These are phyloP conservation scores for Oscheius sp. DNA, from an alignment of 2,888 invertebrate species.

Conservation along the genomic window DNA sequence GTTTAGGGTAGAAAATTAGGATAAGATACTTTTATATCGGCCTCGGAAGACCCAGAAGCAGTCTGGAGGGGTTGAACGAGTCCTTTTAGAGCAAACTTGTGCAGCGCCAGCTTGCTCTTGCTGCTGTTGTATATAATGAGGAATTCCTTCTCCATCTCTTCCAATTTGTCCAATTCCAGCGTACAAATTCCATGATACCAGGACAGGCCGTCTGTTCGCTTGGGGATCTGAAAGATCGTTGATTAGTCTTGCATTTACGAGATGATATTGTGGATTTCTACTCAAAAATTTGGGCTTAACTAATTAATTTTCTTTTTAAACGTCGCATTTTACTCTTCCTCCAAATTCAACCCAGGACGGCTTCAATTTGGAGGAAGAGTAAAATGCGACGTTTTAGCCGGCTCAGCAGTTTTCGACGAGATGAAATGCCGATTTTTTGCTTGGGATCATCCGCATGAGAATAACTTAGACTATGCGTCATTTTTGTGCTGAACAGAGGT, in stretches of 20 bases:
- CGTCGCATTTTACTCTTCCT: too few relatives aligned
- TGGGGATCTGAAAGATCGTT: slow-evolving; percentile 36
- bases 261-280: background rate
- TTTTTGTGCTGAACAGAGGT: too few relatives aligned
- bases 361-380: slow-evolving; percentile 8
- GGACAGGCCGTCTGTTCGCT: slow-evolving; percentile 29
- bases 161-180: slow-evolving; percentile 35
- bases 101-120: slow-evolving; percentile 32
- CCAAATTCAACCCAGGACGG: slow-evolving; percentile 6
- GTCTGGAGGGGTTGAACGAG: slow-evolving; percentile 1
- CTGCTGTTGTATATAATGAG: slow-evolving; percentile 43
- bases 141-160: slow-evolving; percentile 57
- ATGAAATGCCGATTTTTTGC: too few relatives aligned
- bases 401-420: background rate
- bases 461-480: too few relatives aligned
- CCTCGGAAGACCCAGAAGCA: background rate
- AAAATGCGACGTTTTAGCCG: background rate
- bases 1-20: too few relatives aligned
- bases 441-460: too few relatives aligned
- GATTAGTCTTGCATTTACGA: background rate
- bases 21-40: background rate
- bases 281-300: background rate
- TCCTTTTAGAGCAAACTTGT: slow-evolving; percentile 23
- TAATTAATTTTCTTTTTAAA: too few relatives aligned
- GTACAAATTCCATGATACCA: slow-evolving; percentile 38